These are phyloP conservation scores for Lymantria dispar DNA, from an alignment of 2,888 invertebrate genomes.

Conservation along the genomic window DNA sequence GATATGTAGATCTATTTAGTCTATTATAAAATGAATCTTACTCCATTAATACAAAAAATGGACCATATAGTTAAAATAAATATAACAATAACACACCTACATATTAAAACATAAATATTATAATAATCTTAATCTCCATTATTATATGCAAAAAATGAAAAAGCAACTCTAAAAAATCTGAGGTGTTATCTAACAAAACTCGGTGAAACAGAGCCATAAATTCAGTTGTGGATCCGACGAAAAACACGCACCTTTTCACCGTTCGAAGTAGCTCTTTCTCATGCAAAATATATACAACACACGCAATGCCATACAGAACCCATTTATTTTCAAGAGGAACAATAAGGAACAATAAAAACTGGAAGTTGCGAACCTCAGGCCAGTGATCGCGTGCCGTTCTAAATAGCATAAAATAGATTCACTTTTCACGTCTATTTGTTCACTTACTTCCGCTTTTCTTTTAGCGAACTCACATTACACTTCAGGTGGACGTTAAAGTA, in stretches of 20 bases:
- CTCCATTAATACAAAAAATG: too few relatives aligned
- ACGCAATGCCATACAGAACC: conserved; percentile 22
- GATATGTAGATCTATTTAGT: too few relatives aligned
- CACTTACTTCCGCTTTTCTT: too few relatives aligned
- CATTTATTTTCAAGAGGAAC: conserved; percentile 39
- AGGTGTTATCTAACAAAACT: conserved; percentile 15
- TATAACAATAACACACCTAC: too few relatives aligned
- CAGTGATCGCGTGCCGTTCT: conserved; percentile 33
- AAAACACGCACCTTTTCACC: conserved; percentile 28
- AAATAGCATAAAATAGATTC: neutral
- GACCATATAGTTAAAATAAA: too few relatives aligned
- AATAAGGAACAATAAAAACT: conserved; percentile 38
- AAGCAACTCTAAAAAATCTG: neutral
- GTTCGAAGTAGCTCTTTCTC: conserved; percentile 29
- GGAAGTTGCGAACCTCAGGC: conserved; percentile 21
- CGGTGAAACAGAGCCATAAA: conserved; percentile 19
- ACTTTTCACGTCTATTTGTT: too few relatives aligned
- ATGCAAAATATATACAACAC: conserved; percentile 34
- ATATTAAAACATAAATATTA: too few relatives aligned
- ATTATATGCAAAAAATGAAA: neutral
- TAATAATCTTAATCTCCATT: neutral
- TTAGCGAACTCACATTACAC: too few relatives aligned
- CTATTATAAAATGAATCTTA: too few relatives aligned
- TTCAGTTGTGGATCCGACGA: conserved; percentile 23
- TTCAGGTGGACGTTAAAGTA: too few relatives aligned